Evolutionary conservation across 2,797 vertebrate genomes (phyloP).

Genomic region (Periparus ater): DNA sequence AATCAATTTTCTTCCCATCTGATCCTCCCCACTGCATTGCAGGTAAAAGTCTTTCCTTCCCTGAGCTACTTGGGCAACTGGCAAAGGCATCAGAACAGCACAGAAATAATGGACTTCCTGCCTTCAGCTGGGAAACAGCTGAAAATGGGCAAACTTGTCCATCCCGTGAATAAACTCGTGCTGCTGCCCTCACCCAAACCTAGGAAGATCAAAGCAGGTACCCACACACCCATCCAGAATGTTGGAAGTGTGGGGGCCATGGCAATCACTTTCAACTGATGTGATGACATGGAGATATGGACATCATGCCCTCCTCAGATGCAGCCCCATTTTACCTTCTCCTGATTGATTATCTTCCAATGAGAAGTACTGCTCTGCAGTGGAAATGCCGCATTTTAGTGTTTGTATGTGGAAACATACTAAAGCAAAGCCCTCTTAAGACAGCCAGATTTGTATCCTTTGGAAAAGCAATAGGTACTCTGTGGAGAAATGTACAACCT

Average conservation of each 20-base stretch:
- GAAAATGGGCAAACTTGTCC: fast-evolving
- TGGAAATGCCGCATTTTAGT: background rate
- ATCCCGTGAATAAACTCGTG: background rate
- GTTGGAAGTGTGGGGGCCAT: background rate
- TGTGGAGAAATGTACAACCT: background rate
- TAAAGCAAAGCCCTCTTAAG: background rate
- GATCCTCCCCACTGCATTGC: background rate
- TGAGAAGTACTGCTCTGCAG: background rate
- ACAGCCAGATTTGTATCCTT: background rate
- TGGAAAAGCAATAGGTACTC: background rate
- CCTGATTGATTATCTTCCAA: background rate
- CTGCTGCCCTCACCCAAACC: background rate
- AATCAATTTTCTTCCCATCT: background rate
- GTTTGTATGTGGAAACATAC: background rate
- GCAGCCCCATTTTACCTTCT: background rate
- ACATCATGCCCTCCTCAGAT: background rate
- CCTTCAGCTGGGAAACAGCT: background rate
- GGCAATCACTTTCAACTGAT: background rate
- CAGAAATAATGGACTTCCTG: background rate
- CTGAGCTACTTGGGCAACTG: background rate
- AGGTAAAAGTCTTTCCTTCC: background rate
- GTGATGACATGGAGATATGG: background rate
- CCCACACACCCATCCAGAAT: background rate
- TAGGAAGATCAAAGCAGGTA: background rate
- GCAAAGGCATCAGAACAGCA: background rate